Evolutionary conservation across 1,140 invertebrate genomes (phyloP).

Genomic region (Drosophila teissieri): DNA sequence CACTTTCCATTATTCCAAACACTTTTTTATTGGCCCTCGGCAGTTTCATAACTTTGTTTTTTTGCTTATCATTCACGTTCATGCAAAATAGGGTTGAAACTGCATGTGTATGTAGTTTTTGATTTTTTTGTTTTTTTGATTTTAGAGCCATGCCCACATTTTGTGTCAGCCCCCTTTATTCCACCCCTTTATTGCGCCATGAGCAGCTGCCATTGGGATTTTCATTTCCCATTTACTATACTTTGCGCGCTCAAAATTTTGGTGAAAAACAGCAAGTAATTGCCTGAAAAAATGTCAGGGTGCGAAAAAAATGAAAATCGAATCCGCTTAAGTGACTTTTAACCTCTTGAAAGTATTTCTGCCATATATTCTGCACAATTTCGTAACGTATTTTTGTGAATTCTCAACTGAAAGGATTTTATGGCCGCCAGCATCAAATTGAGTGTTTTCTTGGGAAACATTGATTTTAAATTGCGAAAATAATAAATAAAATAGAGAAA

Average conservation of each 20-base stretch:
- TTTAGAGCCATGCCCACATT: conserved; percentile 48
- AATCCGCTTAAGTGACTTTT: conserved; percentile 79
- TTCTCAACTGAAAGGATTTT: conserved; percentile 37
- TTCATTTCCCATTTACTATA: neutral
- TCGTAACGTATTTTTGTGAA: conserved; percentile 67
- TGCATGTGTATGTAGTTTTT: conserved; percentile 23
- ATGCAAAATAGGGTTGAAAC: conserved; percentile 80
- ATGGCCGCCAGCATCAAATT: conserved; percentile 64
- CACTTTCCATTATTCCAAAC: conserved; percentile 30
- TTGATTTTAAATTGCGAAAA: conserved; percentile 51
- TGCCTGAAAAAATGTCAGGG: conserved; percentile 48
- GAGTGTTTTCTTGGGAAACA: conserved; percentile 40
- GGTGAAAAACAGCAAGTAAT: conserved; percentile 45
- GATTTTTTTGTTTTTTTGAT: conserved; percentile 34
- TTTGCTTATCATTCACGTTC: conserved; percentile 62
- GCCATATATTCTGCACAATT: conserved; percentile 11
- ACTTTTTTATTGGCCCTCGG: conserved; percentile 61
- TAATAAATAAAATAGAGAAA: conserved; percentile 33
- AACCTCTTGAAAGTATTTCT: conserved; percentile 63
- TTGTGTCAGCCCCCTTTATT: conserved; percentile 36
- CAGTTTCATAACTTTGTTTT: conserved; percentile 34
- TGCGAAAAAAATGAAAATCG: conserved; percentile 16
- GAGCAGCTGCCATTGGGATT: conserved; percentile 63
- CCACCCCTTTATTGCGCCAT: conserved; percentile 63
- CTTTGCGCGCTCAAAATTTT: conserved; percentile 62